Base-by-base conservation (phyloP, 2,888 invertebrate species). In the Dione vanillae region DNA sequence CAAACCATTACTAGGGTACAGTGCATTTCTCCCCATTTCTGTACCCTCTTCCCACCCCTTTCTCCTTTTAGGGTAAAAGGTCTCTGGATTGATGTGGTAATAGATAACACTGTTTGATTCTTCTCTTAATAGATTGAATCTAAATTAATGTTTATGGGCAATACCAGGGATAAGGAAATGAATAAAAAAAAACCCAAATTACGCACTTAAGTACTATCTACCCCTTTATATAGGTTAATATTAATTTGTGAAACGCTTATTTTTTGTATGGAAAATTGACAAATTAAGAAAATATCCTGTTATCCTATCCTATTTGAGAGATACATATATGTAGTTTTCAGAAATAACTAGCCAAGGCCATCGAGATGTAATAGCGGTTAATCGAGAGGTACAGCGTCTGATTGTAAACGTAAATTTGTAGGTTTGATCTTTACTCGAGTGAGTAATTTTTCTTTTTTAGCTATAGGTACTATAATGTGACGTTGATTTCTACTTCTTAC, bases 1-100 rank as follows among this genome's bases (percentile, higher is more conserved):
- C 82, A 76, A 77, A 78, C 81, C 85, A 86, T 86, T 85, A 84
- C 74, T 75, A 76, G 70, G 74, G 75, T 79, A 78, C 69, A 74
- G 75, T 79, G 78, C 83, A 82, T 85, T 85, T 85, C 83, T 85
- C 84, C 82, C 83, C 79, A 78, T 82, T 27, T 27, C 27, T 27
- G 27, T 27, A 27, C 27, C 27, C 27, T 85, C 84, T 82, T 82
- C 83, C 82, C 47, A 51, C 69, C 43, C 62, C 59, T 51, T 40
- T 83, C 78, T 76, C 64, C 77, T 73, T 83, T 66, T 64, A 73
- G 74, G 72, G 64, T 70, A 51, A 71, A 67, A 49, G 73, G 73
- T 69, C 71, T 68, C 69, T 76, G 76, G 79, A 80, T 79, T 76
- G 78, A 74, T 74, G 72, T 70, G 69, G 70, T 79, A 78, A 82